phyloP scores from a whole-genome alignment of 2,888 invertebrate species.

The Epistrophella euchroma region DNA sequence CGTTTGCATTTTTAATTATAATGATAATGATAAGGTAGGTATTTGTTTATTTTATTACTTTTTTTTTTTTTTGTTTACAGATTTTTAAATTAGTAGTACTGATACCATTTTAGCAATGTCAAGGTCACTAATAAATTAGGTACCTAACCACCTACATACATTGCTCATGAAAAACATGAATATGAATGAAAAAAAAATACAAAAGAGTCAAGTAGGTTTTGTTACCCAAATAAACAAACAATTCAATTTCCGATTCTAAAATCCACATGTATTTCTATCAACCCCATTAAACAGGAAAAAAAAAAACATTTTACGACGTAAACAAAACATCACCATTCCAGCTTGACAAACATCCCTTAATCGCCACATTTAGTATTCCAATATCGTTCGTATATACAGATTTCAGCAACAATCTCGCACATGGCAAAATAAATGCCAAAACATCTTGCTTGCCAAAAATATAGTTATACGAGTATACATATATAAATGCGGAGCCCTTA shows the following conservation, averaged over 20 bases:
- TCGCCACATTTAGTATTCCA: constrained; percentile 3
- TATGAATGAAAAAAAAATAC: not conserved
- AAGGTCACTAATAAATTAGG: not conserved
- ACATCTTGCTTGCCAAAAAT: constrained; percentile 35
- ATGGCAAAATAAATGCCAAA: constrained; percentile 48
- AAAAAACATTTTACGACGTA: constrained; percentile 39
- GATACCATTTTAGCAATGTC: not conserved
- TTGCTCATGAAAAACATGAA: not conserved
- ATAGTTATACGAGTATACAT: not conserved
- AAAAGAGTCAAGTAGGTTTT: not conserved
- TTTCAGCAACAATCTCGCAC: constrained; percentile 34
- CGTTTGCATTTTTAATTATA: no score
- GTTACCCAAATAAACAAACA: not conserved
- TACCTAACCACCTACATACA: no score
- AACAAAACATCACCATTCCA: constrained; percentile 50
- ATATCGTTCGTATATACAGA: not conserved
- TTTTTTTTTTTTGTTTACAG: no score
- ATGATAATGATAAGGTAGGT: no score
- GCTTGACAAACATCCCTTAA: constrained; percentile 34
- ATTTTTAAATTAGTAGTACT: no score
- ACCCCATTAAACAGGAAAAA: constrained; percentile 6
- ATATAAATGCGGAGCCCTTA: constrained; percentile 34
- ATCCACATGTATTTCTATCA: not conserved
- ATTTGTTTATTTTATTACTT: no score
- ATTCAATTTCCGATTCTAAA: constrained; percentile 4